Base-by-base conservation (phyloP, 2,888 invertebrate genomes). In the Standfussiana lucernea region DNA sequence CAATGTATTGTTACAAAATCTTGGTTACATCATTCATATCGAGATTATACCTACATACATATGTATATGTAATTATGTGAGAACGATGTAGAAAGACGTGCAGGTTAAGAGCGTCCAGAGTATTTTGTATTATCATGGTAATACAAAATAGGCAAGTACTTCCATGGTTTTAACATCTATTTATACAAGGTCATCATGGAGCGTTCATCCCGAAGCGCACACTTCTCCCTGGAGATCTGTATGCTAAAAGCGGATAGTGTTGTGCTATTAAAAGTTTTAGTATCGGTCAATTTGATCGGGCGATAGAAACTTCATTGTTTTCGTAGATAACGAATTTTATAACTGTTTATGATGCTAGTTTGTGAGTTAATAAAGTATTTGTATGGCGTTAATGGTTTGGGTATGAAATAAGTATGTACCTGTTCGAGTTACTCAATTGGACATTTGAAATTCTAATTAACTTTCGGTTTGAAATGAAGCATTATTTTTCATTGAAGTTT, bases 231-330 rank as follows among this genome's bases (percentile, higher is more conserved):
- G 3, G 3, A 32, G 42, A 45, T 21, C 56, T 37, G n/a, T 35
- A 28, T 28, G 35, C 37, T 62, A 37, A 79, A 72, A 71, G 42
- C 11, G 32, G 15, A 53, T 71, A 80, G 11, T 71, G 80, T 77
- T 15, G 50, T 32, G 32, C 8, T 53, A 21, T 53, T 68, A 35
- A 50, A 40, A 62, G 35, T 47, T 75, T 75, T 47, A 40, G 37
- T 53, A 47, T 40, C n/a, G 65, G 35, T 53, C 24, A 53, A 70
- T 62, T 35, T 62, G 24, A 66, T 47, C 13, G 45, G n/a, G 37
- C 1, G 3, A 59, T 6, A 15, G 32, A 15, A 66, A 66, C 21
- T 72, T 61, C 4, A 15, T 74, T 67, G 37, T 67, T 81, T 67
- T 15, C 21, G 24, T 74, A 32, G 61, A 66, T n/a, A 53, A 35